Evolutionary conservation across 2,113 vertebrate species (phyloP).

Genomic region (Isichthys henryi): DNA sequence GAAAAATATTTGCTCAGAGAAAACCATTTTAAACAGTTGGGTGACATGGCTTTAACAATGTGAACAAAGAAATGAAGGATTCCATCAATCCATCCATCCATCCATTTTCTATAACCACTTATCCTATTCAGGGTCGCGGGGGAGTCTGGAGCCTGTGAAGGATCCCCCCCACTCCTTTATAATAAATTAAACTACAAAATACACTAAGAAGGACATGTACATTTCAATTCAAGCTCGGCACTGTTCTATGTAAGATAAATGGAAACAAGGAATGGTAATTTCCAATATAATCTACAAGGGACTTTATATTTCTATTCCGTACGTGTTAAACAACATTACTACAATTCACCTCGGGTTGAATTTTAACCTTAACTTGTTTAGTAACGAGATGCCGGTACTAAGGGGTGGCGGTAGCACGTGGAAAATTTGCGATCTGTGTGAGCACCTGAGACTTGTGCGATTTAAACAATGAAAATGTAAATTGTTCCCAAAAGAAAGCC

Average conservation of each 20-base stretch:
- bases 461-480: constrained; percentile 2
- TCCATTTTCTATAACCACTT: background rate
- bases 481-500: constrained; percentile 1
- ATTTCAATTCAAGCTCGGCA: background rate
- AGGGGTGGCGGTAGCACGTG: background rate
- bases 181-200: constrained; percentile 4
- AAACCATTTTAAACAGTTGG: constrained; percentile 60
- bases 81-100: background rate
- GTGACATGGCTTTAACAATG: constrained; percentile 30
- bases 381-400: background rate
- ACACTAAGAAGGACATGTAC: background rate
- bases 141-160: background rate
- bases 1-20: constrained; percentile 66
- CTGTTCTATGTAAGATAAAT: background rate
- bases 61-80: background rate
- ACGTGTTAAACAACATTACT: background rate
- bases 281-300: background rate
- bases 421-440: background rate
- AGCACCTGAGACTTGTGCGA: background rate
- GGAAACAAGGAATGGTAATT: constrained; percentile 1
- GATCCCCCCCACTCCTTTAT: background rate
- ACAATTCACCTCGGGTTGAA: background rate
- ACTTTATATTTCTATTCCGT: background rate
- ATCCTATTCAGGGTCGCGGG: background rate
- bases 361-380: background rate